A percentile compares a stretch with the other conserved stretches of the same genome.
Evolutionary conservation across 2,797 vertebrate species (phyloP).

Genomic region (Falco naumanni): DNA sequence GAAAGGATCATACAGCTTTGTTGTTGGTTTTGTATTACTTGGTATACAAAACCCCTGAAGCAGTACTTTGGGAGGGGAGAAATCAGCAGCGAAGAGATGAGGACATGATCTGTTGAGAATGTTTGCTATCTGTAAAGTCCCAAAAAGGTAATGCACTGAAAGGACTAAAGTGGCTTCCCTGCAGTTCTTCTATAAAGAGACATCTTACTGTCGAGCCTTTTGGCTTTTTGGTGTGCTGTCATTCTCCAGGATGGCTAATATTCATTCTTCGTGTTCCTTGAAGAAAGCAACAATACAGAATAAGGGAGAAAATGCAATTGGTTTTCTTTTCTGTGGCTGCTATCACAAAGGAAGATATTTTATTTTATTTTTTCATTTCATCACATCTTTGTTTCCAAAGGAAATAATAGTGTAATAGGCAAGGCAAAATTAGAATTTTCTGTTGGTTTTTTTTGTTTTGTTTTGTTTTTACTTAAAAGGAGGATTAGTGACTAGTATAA

Average conservation of each 20-base stretch:
- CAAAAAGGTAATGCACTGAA: neutral
- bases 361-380: neutral
- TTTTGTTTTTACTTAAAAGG: neutral
- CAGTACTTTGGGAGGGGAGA: neutral
- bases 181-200: neutral
- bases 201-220: neutral
- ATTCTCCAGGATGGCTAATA: neutral
- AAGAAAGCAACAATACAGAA: neutral
- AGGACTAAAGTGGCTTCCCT: neutral
- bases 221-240: rapidly evolving
- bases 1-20: neutral
- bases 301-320: neutral
- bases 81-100: neutral
- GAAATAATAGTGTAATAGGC: neutral
- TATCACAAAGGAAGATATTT: neutral
- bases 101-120: neutral
- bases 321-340: neutral
- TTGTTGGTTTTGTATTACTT: neutral
- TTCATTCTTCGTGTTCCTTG: neutral
- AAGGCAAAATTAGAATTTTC: neutral
- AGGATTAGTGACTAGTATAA: neutral
- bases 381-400: neutral
- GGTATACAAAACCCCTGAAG: neutral
- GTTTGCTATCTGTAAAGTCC: neutral
- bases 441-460: too few species aligned